Evolutionary conservation across 2,797 vertebrate species (phyloP).

Genomic region (Pangasius djambal): DNA sequence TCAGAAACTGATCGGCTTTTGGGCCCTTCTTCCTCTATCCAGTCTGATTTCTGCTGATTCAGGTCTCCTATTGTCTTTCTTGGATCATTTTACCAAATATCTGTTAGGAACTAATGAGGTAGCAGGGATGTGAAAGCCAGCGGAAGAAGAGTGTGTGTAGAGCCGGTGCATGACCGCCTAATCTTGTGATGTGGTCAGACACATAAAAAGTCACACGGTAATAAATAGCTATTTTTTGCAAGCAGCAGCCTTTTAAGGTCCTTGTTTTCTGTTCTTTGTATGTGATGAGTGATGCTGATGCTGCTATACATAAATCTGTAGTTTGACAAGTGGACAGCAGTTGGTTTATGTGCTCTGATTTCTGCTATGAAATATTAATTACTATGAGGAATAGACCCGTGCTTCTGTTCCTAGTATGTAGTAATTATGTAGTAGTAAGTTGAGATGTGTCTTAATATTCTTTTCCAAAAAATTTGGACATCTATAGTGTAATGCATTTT

Average conservation of each 20-base stretch:
- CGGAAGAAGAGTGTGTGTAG: slow-evolving; percentile 19
- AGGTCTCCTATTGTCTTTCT: slow-evolving; percentile 40
- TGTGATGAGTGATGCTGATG: not conserved
- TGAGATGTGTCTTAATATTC: not conserved
- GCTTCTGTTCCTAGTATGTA: not conserved
- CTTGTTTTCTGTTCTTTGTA: not conserved
- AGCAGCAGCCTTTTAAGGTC: not conserved
- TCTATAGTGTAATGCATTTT: not conserved
- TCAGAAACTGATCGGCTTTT: slow-evolving; percentile 56
- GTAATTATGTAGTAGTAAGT: not conserved
- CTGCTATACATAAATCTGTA: not conserved
- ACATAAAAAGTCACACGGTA: not conserved
- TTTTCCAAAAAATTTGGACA: not conserved
- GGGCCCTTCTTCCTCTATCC: slow-evolving; percentile 39
- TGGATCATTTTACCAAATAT: slow-evolving; percentile 51
- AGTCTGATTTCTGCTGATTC: slow-evolving; percentile 49
- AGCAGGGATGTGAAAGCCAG: slow-evolving; percentile 37
- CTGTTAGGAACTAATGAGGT: slow-evolving; percentile 42
- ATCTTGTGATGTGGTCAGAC: slow-evolving; percentile 20
- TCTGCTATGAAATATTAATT: not conserved
- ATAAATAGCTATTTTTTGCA: not conserved
- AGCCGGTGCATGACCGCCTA: slow-evolving; percentile 18
- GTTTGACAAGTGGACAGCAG: not conserved
- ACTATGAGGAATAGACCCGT: not conserved
- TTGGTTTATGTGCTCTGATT: not conserved